A percentile compares a stretch with the other conserved stretches of the same genome.
These are phyloP conservation scores for Microplitis manilae DNA, from an alignment of 2,888 invertebrate genomes.

Conservation along the genomic window DNA sequence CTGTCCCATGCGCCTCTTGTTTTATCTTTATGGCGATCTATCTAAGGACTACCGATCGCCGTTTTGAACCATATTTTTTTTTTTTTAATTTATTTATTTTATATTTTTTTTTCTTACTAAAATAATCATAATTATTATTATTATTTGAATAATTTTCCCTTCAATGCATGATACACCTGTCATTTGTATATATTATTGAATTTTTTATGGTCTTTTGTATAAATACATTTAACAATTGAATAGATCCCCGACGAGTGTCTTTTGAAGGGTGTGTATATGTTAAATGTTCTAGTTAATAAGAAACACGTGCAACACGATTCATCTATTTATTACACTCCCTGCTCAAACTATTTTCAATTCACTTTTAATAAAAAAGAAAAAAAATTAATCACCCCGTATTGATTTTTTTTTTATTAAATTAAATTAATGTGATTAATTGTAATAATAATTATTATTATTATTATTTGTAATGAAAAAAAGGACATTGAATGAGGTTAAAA, in stretches of 20 bases:
- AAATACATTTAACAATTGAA: background rate
- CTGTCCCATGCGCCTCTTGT: conserved; percentile 43
- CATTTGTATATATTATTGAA: conserved; percentile 29
- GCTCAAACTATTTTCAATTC: background rate
- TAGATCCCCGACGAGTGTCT: conserved; percentile 12
- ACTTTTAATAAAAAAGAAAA: background rate
- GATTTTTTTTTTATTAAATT: background rate
- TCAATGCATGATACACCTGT: conserved; percentile 59
- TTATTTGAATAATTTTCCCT: conserved; percentile 42
- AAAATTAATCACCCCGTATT: background rate
- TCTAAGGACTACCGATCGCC: conserved; percentile 31
- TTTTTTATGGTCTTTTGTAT: conserved; percentile 7
- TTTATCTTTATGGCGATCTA: conserved; percentile 31
- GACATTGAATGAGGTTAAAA: conserved; percentile 23
- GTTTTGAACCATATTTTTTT: conserved; percentile 27
- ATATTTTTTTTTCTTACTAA: background rate
- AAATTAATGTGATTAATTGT: background rate
- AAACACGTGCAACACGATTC: conserved; percentile 49
- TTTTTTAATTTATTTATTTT: background rate
- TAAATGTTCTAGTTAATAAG: conserved; percentile 3
- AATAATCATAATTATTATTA: background rate
- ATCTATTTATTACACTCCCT: conserved; percentile 36
- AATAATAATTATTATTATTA: background rate
- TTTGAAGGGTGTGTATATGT: conserved; percentile 8
- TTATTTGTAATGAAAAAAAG: conserved; percentile 13